Evolutionary conservation across 2,113 vertebrate genomes (phyloP).

Genomic region (Ochotona princeps): DNA sequence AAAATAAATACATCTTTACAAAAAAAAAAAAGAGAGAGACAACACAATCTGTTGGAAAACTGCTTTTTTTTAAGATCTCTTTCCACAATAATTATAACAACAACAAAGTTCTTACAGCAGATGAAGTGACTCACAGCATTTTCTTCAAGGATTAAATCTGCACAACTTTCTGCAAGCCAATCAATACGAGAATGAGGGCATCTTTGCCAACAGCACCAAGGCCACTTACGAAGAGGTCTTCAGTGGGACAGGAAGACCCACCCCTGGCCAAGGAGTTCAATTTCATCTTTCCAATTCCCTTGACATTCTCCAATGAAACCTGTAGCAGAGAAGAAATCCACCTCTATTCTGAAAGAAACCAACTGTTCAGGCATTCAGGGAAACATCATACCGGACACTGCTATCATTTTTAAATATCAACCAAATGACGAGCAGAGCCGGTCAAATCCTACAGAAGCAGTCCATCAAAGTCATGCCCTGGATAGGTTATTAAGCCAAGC

Average conservation of each 20-base stretch:
- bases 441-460: background rate
- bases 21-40: too few species aligned
- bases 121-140: constrained; percentile 56
- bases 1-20: too few species aligned
- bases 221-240: constrained; percentile 33
- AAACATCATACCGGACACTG: background rate
- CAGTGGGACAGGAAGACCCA: background rate
- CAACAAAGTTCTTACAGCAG: constrained; percentile 59
- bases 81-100: constrained; percentile 12
- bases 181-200: constrained; percentile 64
- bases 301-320: constrained; percentile 8
- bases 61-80: constrained; percentile 59
- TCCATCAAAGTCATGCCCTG: too few species aligned
- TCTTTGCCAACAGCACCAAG: constrained; percentile 65
- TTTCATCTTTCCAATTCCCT: constrained; percentile 55
- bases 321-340: background rate
- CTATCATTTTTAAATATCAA: background rate
- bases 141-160: constrained; percentile 56
- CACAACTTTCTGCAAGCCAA: constrained; percentile 75
- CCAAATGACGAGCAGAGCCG: background rate
- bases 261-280: constrained; percentile 66
- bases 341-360: background rate
- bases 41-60: constrained; percentile 59
- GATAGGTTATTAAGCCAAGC: too few species aligned
- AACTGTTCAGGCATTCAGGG: background rate